Evolutionary conservation across 2,113 vertebrate species (phyloP), one percentile per base, ranked within the genome.

Genomic region (Mirza zaza): DNA sequence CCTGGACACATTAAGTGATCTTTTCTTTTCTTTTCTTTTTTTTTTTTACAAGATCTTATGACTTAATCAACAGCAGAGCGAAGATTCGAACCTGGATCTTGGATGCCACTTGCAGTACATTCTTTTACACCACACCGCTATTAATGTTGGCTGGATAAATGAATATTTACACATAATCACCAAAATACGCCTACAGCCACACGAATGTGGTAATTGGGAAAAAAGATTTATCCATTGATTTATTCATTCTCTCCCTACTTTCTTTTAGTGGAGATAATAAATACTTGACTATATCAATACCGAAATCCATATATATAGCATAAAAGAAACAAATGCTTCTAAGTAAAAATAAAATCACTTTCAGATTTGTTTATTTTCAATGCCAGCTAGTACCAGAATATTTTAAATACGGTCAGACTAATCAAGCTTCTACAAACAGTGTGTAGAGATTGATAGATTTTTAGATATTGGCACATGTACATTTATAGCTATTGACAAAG

Each of bases 401-500:
- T 87, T 97, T 92, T 96, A 98, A 93, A 87, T 97, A 90, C 39
- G 86, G 97, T 96, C 77, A 89, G 76, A 96, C 86, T 93, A 96
- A 97, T 92, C 61, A 92, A 97, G 95, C 96, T 95, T 97, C 55
- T 95, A 84, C 81, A 97, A 97, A 95, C 79, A 94, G 84, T 95
- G 71, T 86, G 61, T 65, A 93, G 91, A 97, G 97, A 92, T 94
- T 97, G 95, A 98, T 98, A 96, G 97, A 98, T 93, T 97, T 98
- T 98, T 97, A 98, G 97, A 94, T 98, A 99, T 99, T 97, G 99
- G 98, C 98, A 98, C 91, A 85, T 92, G 90, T 68, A 97, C 97
- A 93, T 97, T 98, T 98, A 99, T 98, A 98, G 98, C 96, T 98
- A 99, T 99, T 98, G 99, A 99, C 99, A 98, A 93, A 96, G 98